Evolutionary conservation across 2,888 invertebrate species (phyloP), one percentile per base, ranked within the genome.

Genomic region (Habrosyne pyritoides): DNA sequence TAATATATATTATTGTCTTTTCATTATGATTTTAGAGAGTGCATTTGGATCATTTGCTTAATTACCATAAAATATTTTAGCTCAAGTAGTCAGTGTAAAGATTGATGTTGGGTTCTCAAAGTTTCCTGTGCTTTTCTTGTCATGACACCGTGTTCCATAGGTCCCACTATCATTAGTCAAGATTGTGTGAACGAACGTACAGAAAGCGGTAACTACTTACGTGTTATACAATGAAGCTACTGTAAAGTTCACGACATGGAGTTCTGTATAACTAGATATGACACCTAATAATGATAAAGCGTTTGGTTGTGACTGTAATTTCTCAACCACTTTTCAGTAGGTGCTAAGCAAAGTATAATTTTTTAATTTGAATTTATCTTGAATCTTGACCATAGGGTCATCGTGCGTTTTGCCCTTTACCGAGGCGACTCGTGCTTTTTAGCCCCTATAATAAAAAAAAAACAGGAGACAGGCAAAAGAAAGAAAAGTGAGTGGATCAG

Each of bases 141-240:
- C 22, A 18, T 26, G 22, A 22, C 33, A 48, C 52, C 28, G 47
- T 55, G 58, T 54, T 56, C 54, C n/a, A n/a, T n/a, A n/a, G n/a
- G n/a, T n/a, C n/a, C n/a, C 56, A 57, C 64, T 64, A 67, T 58
- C 56, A 57, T 10, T 42, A 18, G 50, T 65, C 57, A 52, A 71
- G 71, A 73, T 73, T 69, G 75, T 75, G 77, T 77, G 77, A 79
- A 72, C 66, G 24, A 14, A 21, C 24, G 26, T 24, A 64, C 58
- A 47, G 52, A 54, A 56, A 57, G 58, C 65, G 64, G 52, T 56
- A 57, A 55, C 64, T 59, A 56, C 58, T 64, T 56, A 51, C 64
- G 57, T 48, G 57, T n/a, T 47, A 49, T 61, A 77, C 71, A 77
- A 73, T 69, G 66, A 55, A 47, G 59, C 63, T 54, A 63, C 65